A percentile compares a stretch with the other conserved stretches of the same genome.
Conservation (phyloP, 1,140 invertebrate genomes). For the Philopotamus ludificatus region DNA sequence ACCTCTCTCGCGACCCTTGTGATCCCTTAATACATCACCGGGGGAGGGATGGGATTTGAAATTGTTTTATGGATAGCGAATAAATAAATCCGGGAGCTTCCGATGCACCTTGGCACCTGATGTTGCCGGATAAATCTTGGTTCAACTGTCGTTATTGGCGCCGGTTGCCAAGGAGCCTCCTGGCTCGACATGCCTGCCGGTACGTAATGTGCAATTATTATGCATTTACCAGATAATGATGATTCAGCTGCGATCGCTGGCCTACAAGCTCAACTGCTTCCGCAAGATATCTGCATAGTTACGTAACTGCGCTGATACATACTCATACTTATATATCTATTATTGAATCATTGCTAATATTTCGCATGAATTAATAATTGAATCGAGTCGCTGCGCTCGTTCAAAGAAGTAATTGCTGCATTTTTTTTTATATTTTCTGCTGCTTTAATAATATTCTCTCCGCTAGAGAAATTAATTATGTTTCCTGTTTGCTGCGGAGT, state of each 20-base stretch:
- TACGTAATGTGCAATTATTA: conserved; percentile 33
- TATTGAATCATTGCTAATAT: too few relatives aligned
- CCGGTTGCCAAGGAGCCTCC: background rate
- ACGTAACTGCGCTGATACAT: too few relatives aligned
- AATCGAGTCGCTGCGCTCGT: too few relatives aligned
- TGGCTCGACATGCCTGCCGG: conserved; percentile 18
- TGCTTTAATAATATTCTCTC: too few relatives aligned
- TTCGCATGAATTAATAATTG: too few relatives aligned
- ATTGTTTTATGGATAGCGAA: background rate
- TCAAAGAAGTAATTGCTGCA: too few relatives aligned
- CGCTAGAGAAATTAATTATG: too few relatives aligned
- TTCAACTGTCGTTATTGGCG: conserved; percentile 20
- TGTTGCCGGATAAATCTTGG: conserved; percentile 18
- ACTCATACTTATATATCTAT: background rate
- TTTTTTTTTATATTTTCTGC: too few relatives aligned
- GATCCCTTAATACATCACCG: conserved; percentile 7
- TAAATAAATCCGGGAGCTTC: background rate
- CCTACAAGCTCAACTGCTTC: background rate
- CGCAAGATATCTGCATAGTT: too few relatives aligned
- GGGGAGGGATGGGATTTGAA: background rate
- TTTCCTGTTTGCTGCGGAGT: too few relatives aligned
- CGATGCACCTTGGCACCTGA: conserved; percentile 21
- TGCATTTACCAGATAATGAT: conserved; percentile 31
- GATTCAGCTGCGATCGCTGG: conserved; percentile 22
- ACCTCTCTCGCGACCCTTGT: background rate